These are phyloP conservation scores for Hirundo rustica DNA, from an alignment of 2,797 vertebrate genomes.

Conservation along the genomic window DNA sequence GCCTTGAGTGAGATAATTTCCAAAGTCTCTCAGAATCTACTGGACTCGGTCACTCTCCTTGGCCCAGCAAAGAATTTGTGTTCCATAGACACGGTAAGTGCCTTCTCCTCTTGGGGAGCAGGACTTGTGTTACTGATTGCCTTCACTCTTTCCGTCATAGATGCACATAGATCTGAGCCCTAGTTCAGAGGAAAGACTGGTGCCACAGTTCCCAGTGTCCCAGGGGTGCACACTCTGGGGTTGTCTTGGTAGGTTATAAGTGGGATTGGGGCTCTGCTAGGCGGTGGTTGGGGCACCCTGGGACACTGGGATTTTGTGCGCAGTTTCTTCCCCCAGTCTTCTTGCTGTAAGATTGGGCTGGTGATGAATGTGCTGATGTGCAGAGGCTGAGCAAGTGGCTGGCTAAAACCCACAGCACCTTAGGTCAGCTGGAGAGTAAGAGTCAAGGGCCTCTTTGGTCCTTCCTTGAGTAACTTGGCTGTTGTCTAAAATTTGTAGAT, in stretches of 20 bases:
- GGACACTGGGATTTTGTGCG: not conserved
- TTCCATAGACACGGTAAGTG: conserved; percentile 35
- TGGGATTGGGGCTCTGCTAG: not conserved
- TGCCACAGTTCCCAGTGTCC: not conserved
- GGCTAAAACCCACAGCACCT: not conserved
- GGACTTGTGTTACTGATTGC: not conserved
- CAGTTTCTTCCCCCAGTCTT: not conserved
- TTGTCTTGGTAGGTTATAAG: not conserved
- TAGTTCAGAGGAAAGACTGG: not conserved
- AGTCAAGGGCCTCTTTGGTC: not conserved
- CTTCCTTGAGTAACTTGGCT: not conserved
- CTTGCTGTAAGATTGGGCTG: not conserved
- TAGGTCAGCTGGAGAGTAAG: not conserved
- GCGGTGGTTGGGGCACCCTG: not conserved
- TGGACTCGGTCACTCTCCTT: conserved; percentile 64
- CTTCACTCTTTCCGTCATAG: not conserved
- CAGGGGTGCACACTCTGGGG: rapidly evolving
- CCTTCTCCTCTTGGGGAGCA: not conserved
- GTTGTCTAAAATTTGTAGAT: not conserved
- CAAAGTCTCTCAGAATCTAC: conserved; percentile 63
- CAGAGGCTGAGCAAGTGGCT: not conserved
- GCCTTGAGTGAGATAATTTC: conserved; percentile 64
- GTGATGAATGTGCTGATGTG: not conserved
- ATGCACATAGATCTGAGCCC: rapidly evolving
- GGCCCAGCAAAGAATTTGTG: conserved; percentile 49